phyloP scores from a whole-genome alignment of 2,888 invertebrate species.

The Oscheius onirici region DNA sequence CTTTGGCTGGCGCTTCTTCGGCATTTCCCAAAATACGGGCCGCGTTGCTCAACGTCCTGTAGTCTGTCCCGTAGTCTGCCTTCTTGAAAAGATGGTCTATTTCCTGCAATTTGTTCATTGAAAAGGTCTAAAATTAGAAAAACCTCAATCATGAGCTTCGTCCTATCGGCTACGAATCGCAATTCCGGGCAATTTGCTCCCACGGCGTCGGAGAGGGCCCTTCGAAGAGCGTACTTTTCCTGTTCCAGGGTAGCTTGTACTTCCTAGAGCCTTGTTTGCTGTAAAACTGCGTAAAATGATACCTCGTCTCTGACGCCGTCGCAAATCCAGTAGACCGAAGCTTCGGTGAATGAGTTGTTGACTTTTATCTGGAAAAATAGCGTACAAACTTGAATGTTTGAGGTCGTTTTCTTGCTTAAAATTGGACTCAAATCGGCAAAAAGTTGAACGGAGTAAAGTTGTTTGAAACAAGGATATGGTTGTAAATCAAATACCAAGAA shows the following conservation, averaged over 20 bases:
- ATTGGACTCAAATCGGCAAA: too few relatives aligned
- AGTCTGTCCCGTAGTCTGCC: slow-evolving; percentile 54
- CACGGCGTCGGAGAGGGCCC: slow-evolving; percentile 37
- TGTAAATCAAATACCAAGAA: too few relatives aligned
- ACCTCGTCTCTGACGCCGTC: slow-evolving; percentile 24
- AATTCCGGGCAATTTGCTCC: slow-evolving; percentile 48
- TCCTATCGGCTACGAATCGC: slow-evolving; percentile 29
- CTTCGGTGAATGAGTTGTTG: slow-evolving; percentile 30
- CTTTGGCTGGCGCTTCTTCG: not conserved
- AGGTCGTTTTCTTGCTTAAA: too few relatives aligned
- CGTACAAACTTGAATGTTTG: too few relatives aligned
- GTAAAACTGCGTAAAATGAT: not conserved
- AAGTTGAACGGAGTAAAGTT: too few relatives aligned
- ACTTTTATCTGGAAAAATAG: slow-evolving; percentile 32
- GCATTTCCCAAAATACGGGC: slow-evolving; percentile 39
- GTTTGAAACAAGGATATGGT: too few relatives aligned
- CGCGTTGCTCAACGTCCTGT: slow-evolving; percentile 40
- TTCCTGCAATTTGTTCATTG: slow-evolving; percentile 35
- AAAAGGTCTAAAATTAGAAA: not conserved
- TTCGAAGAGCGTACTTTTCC: slow-evolving; percentile 36
- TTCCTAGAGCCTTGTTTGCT: slow-evolving; percentile 12
- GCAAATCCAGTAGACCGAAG: slow-evolving; percentile 17
- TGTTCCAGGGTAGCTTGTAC: slow-evolving; percentile 34
- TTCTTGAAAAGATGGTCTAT: slow-evolving; percentile 49
- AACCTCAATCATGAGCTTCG: slow-evolving; percentile 25